phyloP scores from a whole-genome alignment of 1,140 invertebrate genomes.

The Drosophila auraria region DNA sequence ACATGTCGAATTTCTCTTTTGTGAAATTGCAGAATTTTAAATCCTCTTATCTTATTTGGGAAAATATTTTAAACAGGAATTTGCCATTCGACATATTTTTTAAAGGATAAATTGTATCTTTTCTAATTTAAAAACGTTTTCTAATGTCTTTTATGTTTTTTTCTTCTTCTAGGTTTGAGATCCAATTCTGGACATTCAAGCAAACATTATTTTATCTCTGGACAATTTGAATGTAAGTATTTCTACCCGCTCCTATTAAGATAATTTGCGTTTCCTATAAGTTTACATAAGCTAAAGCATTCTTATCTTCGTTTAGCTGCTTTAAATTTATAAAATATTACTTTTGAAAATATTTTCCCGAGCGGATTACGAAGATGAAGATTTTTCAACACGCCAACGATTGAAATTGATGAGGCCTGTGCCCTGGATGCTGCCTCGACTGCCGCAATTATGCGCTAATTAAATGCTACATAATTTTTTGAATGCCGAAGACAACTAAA shows the following conservation, averaged over 20 bases:
- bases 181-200: background rate
- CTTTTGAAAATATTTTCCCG: background rate
- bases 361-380: constrained; percentile 18
- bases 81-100: background rate
- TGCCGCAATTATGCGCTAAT: constrained; percentile 80
- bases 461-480: constrained; percentile 83
- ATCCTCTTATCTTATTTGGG: background rate
- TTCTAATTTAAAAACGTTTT: background rate
- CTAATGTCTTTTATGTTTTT: background rate
- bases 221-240: constrained; percentile 19
- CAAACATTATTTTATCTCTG: background rate
- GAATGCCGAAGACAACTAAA: constrained; percentile 81
- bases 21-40: background rate
- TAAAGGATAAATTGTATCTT: background rate
- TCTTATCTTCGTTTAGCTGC: background rate
- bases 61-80: background rate
- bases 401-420: constrained; percentile 52
- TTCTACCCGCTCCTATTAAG: background rate
- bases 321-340: background rate
- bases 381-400: constrained; percentile 34
- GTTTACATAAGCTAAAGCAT: background rate
- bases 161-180: constrained; percentile 1
- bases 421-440: constrained; percentile 15
- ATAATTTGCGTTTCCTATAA: too few relatives aligned
- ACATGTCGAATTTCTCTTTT: background rate